Percentiles rank a stretch among this genome's conserved stretches.
Conservation (phyloP, 2,888 invertebrate species). For the Vanessa cardui region DNA sequence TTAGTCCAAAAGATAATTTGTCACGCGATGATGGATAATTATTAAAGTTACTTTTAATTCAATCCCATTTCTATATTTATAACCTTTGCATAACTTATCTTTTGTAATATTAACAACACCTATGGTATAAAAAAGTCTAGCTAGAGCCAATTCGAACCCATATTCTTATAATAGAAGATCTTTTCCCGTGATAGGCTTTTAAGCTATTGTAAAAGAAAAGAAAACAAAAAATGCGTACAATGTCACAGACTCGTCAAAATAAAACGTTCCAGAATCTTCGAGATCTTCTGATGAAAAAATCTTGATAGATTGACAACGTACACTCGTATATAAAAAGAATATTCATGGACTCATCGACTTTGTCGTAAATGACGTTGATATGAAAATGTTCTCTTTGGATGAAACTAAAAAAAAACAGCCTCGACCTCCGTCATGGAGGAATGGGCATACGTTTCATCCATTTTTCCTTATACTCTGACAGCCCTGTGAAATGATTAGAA, state of each 20-base stretch:
- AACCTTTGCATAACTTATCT: no score
- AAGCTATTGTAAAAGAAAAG: no score
- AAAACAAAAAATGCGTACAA: no score
- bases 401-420: conserved; percentile 33
- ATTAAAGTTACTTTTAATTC: no score
- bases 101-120: no score
- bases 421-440: conserved; percentile 42
- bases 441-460: conserved; percentile 47
- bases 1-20: no score
- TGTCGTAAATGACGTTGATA: conserved; percentile 30
- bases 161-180: no score
- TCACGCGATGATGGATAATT: no score
- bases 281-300: conserved; percentile 8
- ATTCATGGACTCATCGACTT: conserved; percentile 22
- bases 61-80: no score
- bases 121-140: no score
- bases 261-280: background rate
- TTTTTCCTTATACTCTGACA: conserved; percentile 56
- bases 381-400: conserved; percentile 33
- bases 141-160: no score
- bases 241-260: background rate
- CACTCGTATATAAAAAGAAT: conserved; percentile 20
- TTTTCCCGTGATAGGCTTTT: no score
- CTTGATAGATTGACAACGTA: conserved; percentile 21
- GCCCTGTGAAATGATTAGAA: conserved; percentile 52